Base-by-base conservation (phyloP, 2,797 vertebrate species). In the Acestrorhynchus altus region DNA sequence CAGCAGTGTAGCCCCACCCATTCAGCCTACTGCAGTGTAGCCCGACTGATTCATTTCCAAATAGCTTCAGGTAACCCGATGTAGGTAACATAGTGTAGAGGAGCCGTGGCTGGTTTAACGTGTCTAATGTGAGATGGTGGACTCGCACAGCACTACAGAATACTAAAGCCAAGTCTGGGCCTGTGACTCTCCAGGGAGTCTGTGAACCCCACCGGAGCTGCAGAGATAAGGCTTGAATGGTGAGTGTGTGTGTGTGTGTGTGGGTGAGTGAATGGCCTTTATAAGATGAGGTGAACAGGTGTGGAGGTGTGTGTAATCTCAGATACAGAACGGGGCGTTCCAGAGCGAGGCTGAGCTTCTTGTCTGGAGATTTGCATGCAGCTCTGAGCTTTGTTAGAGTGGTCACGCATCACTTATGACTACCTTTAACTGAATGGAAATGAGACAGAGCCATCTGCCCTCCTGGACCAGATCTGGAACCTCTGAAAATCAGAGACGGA, bases 191-290 rank as follows among this genome's bases (percentile, higher is more conserved):
- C 8, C 8, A 12, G 2, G 61, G 61, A 40, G 40, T 12, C 11
- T 13, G 4, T 39, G 39, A 40, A 18, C n/a, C n/a, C n/a, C n/a
- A n/a, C n/a, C n/a, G n/a, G n/a, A n/a, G n/a, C n/a, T 16, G 31
- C 60, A 4, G 39, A 42, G 61, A 64, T 64, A 42, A 64, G 61
- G 24, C 28, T 15, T 28, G n/a, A 31, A n/a, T 31, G 40, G 35
- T 40, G 51, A 16, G 69, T 40, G 69, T 15, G 54, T 8, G 22
- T n/a, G 70, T 60, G 35, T 72, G 52, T 56, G 54, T 42, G 39
- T 72, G 54, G 42, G 69, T 71, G 68, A 24, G 54, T 56, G 54
- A 24, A 3, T 46, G 69, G 49, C 44, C 51, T 51, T 71, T 71
- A 20, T 39, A 39, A 28, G 31, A 16, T 8, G 46, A 51, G 28